Evolutionary conservation across 1,140 invertebrate species (phyloP), one percentile per base, ranked within the genome.

Genomic region (Drosophila parvula): DNA sequence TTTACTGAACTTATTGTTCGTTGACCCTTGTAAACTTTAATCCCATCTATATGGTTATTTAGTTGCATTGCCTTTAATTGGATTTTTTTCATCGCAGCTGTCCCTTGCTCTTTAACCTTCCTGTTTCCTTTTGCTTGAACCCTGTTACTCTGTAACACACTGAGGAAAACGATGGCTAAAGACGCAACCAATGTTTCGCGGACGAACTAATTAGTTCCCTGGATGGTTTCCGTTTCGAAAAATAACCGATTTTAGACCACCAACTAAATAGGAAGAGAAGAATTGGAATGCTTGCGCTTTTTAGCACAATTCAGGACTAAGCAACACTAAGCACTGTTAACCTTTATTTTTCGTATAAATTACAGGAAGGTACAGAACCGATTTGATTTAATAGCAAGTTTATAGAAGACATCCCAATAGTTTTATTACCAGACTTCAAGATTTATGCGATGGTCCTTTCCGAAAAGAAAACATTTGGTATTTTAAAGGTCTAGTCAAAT

Each of bases 21-120:
- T 36, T 47, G 45, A 7, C 43, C 41, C 57, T 70, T 45, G 34
- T 62, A 44, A 45, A 70, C 65, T 67, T 82, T 86, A 86, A 86
- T 79, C 83, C 68, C 68, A 83, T 83, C 50, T 77, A 78, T 85
- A 68, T 63, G 74, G 44, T 64, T 71, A 71, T 73, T 58, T 78
- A 53, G 50, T 50, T 47, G 57, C 32, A 48, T 32, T 45, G 41
- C 44, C 64, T 60, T 56, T 77, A 59, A 61, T 79, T 71, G 75
- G 50, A n/a, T 53, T 77, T 68, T 53, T 61, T 22, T 14, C 58
- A 48, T 32, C 18, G 56, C 11, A 63, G 50, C 74, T 68, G 62
- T 43, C 51, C 68, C 40, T 22, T 64, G 45, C 45, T 14, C 34
- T 44, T 34, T 57, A 18, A 55, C 50, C 68, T 71, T 57, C 41